Conservation (phyloP, 2,888 invertebrate genomes). For the Ischnus inquisitorius region DNA sequence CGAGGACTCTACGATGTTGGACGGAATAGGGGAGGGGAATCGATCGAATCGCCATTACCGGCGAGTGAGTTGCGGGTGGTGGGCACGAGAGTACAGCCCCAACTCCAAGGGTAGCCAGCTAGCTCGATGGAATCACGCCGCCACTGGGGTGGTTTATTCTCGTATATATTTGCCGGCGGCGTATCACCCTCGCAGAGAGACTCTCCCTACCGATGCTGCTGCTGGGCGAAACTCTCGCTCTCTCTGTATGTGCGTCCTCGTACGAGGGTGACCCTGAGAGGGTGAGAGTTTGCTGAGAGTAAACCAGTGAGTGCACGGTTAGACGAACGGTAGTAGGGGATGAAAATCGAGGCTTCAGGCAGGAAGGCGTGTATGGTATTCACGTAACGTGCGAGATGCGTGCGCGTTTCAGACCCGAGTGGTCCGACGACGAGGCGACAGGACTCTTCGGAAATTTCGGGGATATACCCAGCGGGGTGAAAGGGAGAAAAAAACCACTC, state of each 20-base stretch:
- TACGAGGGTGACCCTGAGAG: conserved; percentile 74
- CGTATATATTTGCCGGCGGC: conserved; percentile 83
- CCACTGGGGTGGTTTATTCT: conserved; percentile 81
- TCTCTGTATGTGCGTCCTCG: conserved; percentile 67
- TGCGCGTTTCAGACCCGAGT: conserved; percentile 74
- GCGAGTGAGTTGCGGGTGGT: conserved; percentile 79
- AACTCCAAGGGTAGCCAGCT: conserved; percentile 42
- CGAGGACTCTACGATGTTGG: conserved; percentile 58
- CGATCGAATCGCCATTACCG: conserved; percentile 85
- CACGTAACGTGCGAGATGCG: conserved; percentile 68
- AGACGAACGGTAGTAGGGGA: conserved; percentile 60
- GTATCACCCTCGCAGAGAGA: conserved; percentile 81
- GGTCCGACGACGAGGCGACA: conserved; percentile 62
- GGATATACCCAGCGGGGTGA: conserved; percentile 73
- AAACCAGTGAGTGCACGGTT: conserved; percentile 73
- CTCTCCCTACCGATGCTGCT: conserved; percentile 63
- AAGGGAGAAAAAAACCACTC: conserved; percentile 54
- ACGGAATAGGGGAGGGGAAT: conserved; percentile 77
- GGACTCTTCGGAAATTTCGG: conserved; percentile 77
- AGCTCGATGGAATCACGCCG: conserved; percentile 83
- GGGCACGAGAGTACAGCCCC: conserved; percentile 38
- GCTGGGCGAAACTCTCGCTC: conserved; percentile 2
- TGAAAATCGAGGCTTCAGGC: conserved; percentile 64
- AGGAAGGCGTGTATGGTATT: conserved; percentile 72
- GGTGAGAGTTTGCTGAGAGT: conserved; percentile 63